Base-by-base conservation (phyloP, 1,140 invertebrate genomes). In the Neodiprion virginianus region DNA sequence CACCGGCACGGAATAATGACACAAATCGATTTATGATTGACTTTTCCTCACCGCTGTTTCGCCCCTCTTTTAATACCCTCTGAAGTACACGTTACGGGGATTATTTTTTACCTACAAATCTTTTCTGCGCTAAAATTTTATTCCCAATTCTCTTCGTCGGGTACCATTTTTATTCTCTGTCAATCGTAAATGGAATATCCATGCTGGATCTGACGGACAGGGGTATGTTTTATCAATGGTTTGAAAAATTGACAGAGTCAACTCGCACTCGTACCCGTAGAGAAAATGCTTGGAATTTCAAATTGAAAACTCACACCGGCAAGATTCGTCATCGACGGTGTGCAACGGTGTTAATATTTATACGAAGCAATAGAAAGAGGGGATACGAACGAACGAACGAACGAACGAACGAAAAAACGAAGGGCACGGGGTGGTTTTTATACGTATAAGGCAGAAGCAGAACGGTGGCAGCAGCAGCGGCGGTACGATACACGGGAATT, bases 1-100 rank as follows among this genome's bases (percentile, higher is more conserved):
- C 11, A 17, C 8, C 11, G 66, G 79, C 79, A 79, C 28, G 53
- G 73, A 78, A 78, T 75, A 77, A 81, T 67, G 40, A 68, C 65
- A 75, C 50, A 77, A 81, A 83, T 77, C 69, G 76, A 78, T 81
- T 82, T 79, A 73, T 78, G 73, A 80, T 78, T 21, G 68, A 69
- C 14, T 48, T 75, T 78, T 77, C 3, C 40, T 23, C 23, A 12
- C 8, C 67, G 67, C 11, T 61, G n/a, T 61, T 17, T 61, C 53
- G 4, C 8, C n/a, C 53, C 3, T 61, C 53, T 61, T 21, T 21
- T 71, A 77, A 80, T 78, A 72, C 48, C 28, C 28, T 40, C 28
- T 40, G 5, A 40, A 40, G 28, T 5, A 1, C 1, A 40, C 28
- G 28, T 40, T 40, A 40, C 5, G 28, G 1, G 5, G 28, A 40